A percentile compares a stretch with the other conserved stretches of the same genome.
Evolutionary conservation across 2,113 vertebrate genomes (phyloP).

Genomic region (Vidua macroura): DNA sequence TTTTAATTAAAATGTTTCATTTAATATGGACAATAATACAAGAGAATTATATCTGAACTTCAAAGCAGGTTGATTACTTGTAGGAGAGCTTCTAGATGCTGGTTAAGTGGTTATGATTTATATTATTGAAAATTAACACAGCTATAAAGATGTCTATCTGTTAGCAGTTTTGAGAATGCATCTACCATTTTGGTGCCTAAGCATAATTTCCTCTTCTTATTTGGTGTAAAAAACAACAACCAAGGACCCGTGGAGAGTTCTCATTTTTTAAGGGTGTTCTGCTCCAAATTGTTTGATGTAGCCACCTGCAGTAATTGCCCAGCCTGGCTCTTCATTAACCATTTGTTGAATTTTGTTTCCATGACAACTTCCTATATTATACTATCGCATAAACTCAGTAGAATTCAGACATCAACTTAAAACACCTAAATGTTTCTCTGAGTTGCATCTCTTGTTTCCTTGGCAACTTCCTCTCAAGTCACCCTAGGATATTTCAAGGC

Average conservation of each 20-base stretch:
- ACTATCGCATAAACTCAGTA: not conserved
- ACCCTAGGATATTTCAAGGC: constrained; percentile 47
- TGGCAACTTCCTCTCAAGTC: constrained; percentile 51
- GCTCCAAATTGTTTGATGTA: not conserved
- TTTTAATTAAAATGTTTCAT: not conserved
- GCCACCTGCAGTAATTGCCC: not conserved
- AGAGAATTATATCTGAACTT: not conserved
- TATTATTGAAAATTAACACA: not conserved
- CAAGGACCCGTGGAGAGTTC: not conserved
- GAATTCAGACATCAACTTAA: constrained; percentile 31
- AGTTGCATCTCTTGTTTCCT: constrained; percentile 56
- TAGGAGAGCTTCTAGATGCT: not conserved
- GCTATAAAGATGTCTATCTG: not conserved
- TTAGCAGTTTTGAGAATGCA: not conserved
- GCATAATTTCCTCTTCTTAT: not conserved
- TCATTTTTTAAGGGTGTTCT: not conserved
- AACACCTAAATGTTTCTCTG: constrained; percentile 25
- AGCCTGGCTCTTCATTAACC: constrained; percentile 14
- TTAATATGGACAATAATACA: not conserved
- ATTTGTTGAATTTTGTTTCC: constrained; percentile 51
- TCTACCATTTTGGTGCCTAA: not conserved
- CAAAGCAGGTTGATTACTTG: not conserved
- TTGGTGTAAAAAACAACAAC: not conserved
- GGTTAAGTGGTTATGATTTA: not conserved
- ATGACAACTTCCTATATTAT: constrained; percentile 40